Conservation (phyloP, 2,888 invertebrate genomes). For the Zhuqinia jingwanae region DNA sequence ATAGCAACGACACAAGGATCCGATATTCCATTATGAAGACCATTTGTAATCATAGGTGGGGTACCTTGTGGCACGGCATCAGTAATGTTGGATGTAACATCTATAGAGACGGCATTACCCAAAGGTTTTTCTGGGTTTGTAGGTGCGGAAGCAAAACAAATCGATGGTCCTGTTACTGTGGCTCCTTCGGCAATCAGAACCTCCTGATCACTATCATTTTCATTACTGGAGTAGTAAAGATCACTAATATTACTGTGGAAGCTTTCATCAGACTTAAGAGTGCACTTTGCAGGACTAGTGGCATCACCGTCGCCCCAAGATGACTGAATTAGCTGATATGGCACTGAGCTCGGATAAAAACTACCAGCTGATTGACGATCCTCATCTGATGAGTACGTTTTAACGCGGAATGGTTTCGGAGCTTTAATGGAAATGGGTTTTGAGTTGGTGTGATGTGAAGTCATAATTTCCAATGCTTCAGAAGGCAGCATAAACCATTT, state of each 20-base stretch:
- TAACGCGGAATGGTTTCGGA: conserved; percentile 69
- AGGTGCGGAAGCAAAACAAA: conserved; percentile 73
- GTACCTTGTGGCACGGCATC: conserved; percentile 18
- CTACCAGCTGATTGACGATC: conserved; percentile 21
- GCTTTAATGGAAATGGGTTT: conserved; percentile 57
- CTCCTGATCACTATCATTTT: conserved; percentile 77
- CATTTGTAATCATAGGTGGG: conserved; percentile 3
- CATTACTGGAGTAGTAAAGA: conserved; percentile 73
- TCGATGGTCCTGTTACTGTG: conserved; percentile 77
- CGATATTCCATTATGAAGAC: background rate
- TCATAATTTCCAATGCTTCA: conserved; percentile 89
- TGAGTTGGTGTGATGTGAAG: conserved; percentile 31
- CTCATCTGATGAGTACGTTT: conserved; percentile 51
- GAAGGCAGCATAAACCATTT: conserved; percentile 95
- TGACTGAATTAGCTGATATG: conserved; percentile 75
- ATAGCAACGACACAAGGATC: background rate
- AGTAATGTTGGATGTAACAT: conserved; percentile 40
- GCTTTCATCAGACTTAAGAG: conserved; percentile 62
- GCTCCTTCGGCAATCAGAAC: conserved; percentile 69
- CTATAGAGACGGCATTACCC: conserved; percentile 5
- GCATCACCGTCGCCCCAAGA: conserved; percentile 54
- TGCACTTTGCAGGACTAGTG: conserved; percentile 54
- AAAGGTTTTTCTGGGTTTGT: conserved; percentile 5
- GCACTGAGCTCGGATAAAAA: conserved; percentile 70
- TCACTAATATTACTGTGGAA: conserved; percentile 73